Evolutionary conservation across 2,888 invertebrate species (phyloP).

Genomic region (Drosophila fulvimacula): DNA sequence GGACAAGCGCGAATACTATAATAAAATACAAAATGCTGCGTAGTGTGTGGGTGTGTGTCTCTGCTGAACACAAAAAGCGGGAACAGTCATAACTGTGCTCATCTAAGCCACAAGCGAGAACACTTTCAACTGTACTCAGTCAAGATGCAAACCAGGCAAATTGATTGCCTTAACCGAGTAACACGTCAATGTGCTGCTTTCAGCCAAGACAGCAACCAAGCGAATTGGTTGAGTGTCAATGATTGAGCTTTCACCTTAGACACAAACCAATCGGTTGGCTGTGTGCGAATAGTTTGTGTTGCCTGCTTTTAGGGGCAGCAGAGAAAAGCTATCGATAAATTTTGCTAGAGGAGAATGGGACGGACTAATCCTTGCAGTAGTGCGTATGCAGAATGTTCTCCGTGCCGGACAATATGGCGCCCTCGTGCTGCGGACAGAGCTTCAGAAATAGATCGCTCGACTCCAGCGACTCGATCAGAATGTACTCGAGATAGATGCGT

Average conservation of each 20-base stretch:
- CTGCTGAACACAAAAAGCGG: slow-evolving; percentile 24
- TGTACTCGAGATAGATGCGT: slow-evolving; percentile 89
- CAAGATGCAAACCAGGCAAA: slow-evolving; percentile 3
- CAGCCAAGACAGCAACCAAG: not conserved
- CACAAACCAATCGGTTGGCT: not conserved
- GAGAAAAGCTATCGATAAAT: slow-evolving; percentile 32
- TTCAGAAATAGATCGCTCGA: slow-evolving; percentile 86
- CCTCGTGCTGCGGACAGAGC: slow-evolving; percentile 88
- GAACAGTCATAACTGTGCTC: slow-evolving; percentile 10
- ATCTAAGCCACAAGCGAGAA: too few relatives aligned
- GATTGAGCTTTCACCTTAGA: slow-evolving; percentile 12
- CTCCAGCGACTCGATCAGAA: slow-evolving; percentile 91
- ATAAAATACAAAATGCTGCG: slow-evolving; percentile 60
- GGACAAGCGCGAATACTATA: slow-evolving; percentile 58
- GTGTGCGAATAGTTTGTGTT: slow-evolving; percentile 3
- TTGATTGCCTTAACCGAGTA: not conserved
- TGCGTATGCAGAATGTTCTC: slow-evolving; percentile 81
- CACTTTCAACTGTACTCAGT: not conserved
- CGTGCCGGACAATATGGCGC: slow-evolving; percentile 88
- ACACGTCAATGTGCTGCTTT: not conserved
- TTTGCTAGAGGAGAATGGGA: slow-evolving; percentile 4
- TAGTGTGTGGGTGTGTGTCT: slow-evolving; percentile 19
- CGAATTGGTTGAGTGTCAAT: not conserved
- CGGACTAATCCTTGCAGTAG: slow-evolving; percentile 71
- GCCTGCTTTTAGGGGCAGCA: slow-evolving; percentile 36